Percentiles rank a stretch among this genome's conserved stretches.
Evolutionary conservation across 2,113 vertebrate genomes (phyloP).

Genomic region (Trematomus loennbergii): DNA sequence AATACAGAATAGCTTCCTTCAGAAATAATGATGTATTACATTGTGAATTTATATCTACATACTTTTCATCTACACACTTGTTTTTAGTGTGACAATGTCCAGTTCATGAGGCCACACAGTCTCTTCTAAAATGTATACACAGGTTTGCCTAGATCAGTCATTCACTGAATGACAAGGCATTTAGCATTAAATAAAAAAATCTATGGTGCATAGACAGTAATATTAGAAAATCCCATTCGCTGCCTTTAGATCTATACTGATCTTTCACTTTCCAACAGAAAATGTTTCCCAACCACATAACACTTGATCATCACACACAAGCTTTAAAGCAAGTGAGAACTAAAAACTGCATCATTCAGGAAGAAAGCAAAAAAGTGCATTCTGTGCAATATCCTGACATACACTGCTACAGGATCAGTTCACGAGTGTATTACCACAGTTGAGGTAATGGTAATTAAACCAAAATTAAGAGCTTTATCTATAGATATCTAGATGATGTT

Average conservation of each 20-base stretch:
- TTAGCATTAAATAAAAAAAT: slow-evolving; percentile 55
- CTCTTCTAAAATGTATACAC: slow-evolving; percentile 59
- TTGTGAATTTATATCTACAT: slow-evolving; percentile 49
- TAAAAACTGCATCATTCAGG: slow-evolving; percentile 61
- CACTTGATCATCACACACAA: slow-evolving; percentile 60
- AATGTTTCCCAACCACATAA: slow-evolving; percentile 46
- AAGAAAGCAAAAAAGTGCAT: slow-evolving; percentile 75
- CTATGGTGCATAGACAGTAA: slow-evolving; percentile 78
- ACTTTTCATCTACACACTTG: slow-evolving; percentile 39
- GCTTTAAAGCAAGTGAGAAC: slow-evolving; percentile 53
- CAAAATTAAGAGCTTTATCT: slow-evolving; percentile 49
- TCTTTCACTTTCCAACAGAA: slow-evolving; percentile 39
- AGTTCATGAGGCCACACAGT: slow-evolving; percentile 42
- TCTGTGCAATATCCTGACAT: slow-evolving; percentile 73
- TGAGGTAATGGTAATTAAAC: slow-evolving; percentile 68
- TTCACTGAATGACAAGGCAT: slow-evolving; percentile 78
- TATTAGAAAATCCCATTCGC: slow-evolving; percentile 65
- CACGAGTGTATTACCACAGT: slow-evolving; percentile 52
- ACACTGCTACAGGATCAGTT: slow-evolving; percentile 68
- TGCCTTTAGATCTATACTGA: slow-evolving; percentile 39
- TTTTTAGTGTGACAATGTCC: slow-evolving; percentile 21
- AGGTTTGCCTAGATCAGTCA: slow-evolving; percentile 65
- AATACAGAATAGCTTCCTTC: slow-evolving; percentile 47
- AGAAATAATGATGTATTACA: slow-evolving; percentile 52
- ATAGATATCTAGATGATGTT: slow-evolving; percentile 38